Evolutionary conservation across 2,113 vertebrate genomes (phyloP), one percentile per base, ranked within the genome.

Genomic region (Delphinus delphis): DNA sequence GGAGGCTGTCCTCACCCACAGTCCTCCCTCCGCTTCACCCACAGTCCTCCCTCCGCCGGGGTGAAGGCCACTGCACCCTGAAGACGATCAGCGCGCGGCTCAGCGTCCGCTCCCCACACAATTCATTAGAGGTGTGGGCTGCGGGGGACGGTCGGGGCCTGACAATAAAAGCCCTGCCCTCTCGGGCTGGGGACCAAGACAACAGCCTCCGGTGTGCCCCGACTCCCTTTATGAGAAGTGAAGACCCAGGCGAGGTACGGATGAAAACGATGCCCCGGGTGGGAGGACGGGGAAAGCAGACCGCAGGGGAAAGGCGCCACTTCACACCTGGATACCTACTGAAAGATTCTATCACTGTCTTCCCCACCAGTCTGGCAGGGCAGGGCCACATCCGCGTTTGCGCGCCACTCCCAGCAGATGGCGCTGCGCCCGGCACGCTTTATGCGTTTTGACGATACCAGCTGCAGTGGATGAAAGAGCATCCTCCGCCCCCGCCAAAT

Each of bases 231-330:
- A 6, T 21, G 6, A 9, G 38, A 41, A 20, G 53, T 9, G 15
- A 89, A 55, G 47, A 14, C 3, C 31, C 7, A n/a, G 44, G 13
- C 0, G 0, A 0, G n/a, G n/a, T 4, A 5, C 8, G 8, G 12
- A 8, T 1, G 36, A 65, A 58, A 58, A 86, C 4, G 3, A 8
- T n/a, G 3, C 13, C 44, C 31, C 6, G 7, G 60, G 17, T 1
- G 36, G 33, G 41, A 50, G 18, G 20, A 17, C 15, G 3, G 3
- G 68, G 65, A 44, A 36, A 28, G 36, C 17, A 36, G n/a, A 33
- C 21, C 15, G 1, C 18, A 21, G 82, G 36, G 53, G 67, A 86
- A 0, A 76, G 41, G 5, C 53, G 77, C 31, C 0, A 2, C 68
- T 33, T 33, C 6, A 15, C 3, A 36, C 5, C 5, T 3, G 13